A percentile compares a stretch with the other conserved stretches of the same genome.
These are phyloP conservation scores for Oreortyx pictus DNA, from an alignment of 2,797 vertebrate genomes.

Conservation along the genomic window DNA sequence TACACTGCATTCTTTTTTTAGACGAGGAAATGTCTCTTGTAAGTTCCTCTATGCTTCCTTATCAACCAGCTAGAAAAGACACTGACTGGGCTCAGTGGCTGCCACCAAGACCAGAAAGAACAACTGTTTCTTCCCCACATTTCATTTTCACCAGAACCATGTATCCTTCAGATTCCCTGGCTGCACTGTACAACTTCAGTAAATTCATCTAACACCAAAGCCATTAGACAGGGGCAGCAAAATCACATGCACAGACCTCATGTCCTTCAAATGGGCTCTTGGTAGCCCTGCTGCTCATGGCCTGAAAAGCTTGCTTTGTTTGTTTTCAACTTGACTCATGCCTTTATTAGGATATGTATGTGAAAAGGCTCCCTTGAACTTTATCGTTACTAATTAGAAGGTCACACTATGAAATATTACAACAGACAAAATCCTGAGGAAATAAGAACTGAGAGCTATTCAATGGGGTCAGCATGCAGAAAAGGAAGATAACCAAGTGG, in stretches of 20 bases:
- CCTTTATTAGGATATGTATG: background rate
- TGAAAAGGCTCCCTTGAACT: slow-evolving; percentile 47
- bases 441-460: slow-evolving; percentile 1
- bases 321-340: background rate
- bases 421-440: slow-evolving; percentile 30
- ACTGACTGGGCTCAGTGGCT: accelerated
- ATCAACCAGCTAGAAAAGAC: background rate
- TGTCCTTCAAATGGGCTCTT: background rate
- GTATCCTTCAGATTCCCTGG: background rate
- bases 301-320: background rate
- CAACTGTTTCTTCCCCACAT: background rate
- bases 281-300: background rate
- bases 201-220: background rate
- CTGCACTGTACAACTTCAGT: background rate
- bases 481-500: slow-evolving; percentile 10
- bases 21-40: background rate
- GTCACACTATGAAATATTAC: background rate
- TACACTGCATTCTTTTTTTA: background rate
- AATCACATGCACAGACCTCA: background rate
- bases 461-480: background rate
- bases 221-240: background rate
- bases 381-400: slow-evolving; percentile 2
- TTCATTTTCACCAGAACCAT: background rate
- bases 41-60: no score
- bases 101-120: background rate